These are phyloP conservation scores for Campoplex capitator DNA, from an alignment of 2,888 invertebrate genomes.

Conservation along the genomic window DNA sequence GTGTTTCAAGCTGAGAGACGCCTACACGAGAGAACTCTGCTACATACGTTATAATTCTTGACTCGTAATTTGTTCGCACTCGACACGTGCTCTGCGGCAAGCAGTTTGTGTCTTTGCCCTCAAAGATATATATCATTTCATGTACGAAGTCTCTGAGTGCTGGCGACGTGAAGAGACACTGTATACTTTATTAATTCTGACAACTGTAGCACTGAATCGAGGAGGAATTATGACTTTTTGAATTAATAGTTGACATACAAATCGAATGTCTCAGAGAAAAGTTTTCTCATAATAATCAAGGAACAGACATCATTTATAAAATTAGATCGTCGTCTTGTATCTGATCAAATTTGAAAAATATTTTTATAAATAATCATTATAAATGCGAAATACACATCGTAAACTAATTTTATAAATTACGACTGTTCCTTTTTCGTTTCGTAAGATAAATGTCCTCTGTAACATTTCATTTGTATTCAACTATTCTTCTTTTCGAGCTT, in stretches of 20 bases:
- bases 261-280: neutral
- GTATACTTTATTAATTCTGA: slow-evolving; percentile 26
- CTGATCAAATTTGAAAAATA: too few species aligned
- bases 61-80: slow-evolving; percentile 71
- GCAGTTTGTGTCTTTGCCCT: slow-evolving; percentile 45
- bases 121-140: neutral
- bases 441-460: too few species aligned
- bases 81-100: slow-evolving; percentile 56
- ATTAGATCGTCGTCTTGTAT: neutral
- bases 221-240: neutral
- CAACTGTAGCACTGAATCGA: neutral
- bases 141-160: neutral
- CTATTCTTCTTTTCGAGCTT: too few species aligned
- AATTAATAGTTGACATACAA: neutral
- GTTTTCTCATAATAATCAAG: neutral
- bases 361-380: too few species aligned
- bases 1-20: slow-evolving; percentile 23
- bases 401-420: too few species aligned
- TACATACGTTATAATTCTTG: slow-evolving; percentile 51
- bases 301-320: neutral
- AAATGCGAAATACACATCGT: too few species aligned
- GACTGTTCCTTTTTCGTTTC: too few species aligned
- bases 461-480: too few species aligned
- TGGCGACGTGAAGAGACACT: slow-evolving; percentile 8
- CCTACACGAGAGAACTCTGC: slow-evolving; percentile 28